Base-by-base conservation (phyloP, 2,797 vertebrate genomes). In the Saxicola maurus region DNA sequence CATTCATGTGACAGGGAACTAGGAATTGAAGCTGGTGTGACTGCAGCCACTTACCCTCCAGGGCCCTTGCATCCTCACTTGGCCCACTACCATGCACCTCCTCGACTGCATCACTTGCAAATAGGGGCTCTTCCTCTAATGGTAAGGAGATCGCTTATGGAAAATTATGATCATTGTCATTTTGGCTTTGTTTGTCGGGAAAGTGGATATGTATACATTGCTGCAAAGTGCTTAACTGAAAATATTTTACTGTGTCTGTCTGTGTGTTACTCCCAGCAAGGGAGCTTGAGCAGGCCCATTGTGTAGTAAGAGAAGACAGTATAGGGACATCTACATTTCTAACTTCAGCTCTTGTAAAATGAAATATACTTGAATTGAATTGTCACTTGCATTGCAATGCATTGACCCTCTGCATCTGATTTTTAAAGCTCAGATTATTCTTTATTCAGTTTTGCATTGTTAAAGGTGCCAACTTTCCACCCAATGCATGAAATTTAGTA, bases 101-200 rank as follows among this genome's bases (percentile, higher is more conserved):
- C 99, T 81, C 98, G 99, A 97, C 98, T 99, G 96, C 99, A 99
- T 96, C 99, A 99, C 96, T 98, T 99, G 91, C 98, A 99, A 86
- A 98, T 99, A 89, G 98, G 98, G 42, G 97, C 98, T 12, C 97
- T 98, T 89, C 98, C 98, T 92, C 97, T 99, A 94, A 99, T 99
- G 99, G 99, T 99, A 98, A 99, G 97, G 67, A 80, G 6, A 53
- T 33, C 30, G 10, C 25, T 81, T 40, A 28, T 68, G 52, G 55
- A 76, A 65, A 75, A 11, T 17, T 9, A 7, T 28, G 7, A 2
- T 89, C 8, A 2, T 15, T 86, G 9, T 82, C 16, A 8, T 14
- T 42, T 14, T 52, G 30, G 37, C 61, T 49, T 31, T 49, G 45
- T 71, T 64, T 87, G 48, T 76, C 21, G 59, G 62, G 43, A 65